Evolutionary conservation across 35 echinoderm and acorn worm species (phyloP).

Genomic region (Amphiura filiformis): DNA sequence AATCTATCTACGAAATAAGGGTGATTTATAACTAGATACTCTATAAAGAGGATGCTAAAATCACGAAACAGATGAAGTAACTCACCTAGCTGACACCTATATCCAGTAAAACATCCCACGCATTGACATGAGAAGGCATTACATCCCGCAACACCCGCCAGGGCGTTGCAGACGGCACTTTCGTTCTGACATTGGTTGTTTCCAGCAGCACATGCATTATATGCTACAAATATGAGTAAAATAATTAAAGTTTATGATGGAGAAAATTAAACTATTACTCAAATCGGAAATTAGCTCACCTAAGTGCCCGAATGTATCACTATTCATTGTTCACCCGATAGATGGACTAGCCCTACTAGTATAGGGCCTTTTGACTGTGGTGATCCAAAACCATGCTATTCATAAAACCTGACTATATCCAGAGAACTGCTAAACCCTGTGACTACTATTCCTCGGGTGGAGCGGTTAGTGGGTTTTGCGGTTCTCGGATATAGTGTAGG

Average conservation of each 20-base stretch:
- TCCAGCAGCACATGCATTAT: constrained; percentile 39
- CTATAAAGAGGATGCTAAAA: too few relatives aligned
- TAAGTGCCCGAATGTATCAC: background rate
- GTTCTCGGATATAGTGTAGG: background rate
- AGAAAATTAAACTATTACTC: background rate
- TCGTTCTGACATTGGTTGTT: constrained; percentile 64
- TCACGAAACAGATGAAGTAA: background rate
- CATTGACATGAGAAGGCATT: constrained; percentile 68
- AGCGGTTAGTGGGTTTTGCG: too few relatives aligned
- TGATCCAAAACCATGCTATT: too few relatives aligned
- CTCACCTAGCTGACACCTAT: constrained; percentile 68
- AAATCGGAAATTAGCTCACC: background rate
- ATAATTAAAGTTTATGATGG: background rate
- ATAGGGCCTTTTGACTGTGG: too few relatives aligned
- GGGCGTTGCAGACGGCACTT: constrained; percentile 28
- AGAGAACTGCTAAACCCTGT: too few relatives aligned
- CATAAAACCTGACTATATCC: too few relatives aligned
- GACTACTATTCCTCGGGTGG: too few relatives aligned
- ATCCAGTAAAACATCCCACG: constrained; percentile 67
- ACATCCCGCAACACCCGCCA: constrained; percentile 56
- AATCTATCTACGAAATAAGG: background rate
- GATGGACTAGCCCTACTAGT: too few relatives aligned
- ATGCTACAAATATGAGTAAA: constrained; percentile 16
- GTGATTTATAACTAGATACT: background rate
- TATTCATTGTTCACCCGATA: too few relatives aligned